These are phyloP conservation scores for Lepisosteus oculatus DNA, from an alignment of 2,113 vertebrate genomes.

Conservation along the genomic window DNA sequence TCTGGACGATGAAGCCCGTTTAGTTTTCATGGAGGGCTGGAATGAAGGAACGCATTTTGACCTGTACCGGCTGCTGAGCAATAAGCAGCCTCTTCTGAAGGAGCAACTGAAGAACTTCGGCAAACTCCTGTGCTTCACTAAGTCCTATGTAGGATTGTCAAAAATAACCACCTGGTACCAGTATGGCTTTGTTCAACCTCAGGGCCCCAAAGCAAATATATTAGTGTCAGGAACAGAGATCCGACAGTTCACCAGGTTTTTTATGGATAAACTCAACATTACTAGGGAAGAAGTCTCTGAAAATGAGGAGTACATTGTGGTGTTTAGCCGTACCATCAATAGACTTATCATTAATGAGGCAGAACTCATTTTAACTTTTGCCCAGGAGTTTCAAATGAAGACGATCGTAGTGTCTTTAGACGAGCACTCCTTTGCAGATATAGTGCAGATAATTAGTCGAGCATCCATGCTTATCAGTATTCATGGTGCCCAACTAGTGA, in stretches of 20 bases:
- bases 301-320: constrained; percentile 81
- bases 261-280: constrained; percentile 80
- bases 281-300: constrained; percentile 52
- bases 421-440: constrained; percentile 80
- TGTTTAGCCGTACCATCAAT: constrained; percentile 88
- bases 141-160: constrained; percentile 88
- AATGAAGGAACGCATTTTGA: constrained; percentile 87
- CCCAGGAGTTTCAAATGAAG: constrained; percentile 94
- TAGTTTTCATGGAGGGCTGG: constrained; percentile 98
- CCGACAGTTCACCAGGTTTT: constrained; percentile 79
- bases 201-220: constrained; percentile 95
- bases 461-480: constrained; percentile 91
- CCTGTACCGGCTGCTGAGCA: constrained; percentile 88
- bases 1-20: constrained; percentile 77
- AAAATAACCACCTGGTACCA: constrained; percentile 98
- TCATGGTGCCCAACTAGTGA: constrained; percentile 92
- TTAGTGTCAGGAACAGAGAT: constrained; percentile 91
- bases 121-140: constrained; percentile 92
- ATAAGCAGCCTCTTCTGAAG: constrained; percentile 86
- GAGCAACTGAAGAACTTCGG: constrained; percentile 86
- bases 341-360: constrained; percentile 93
- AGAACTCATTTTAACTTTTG: constrained; percentile 85
- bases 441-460: constrained; percentile 78
- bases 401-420: constrained; percentile 88
- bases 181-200: constrained; percentile 94